Percentiles rank a stretch among this genome's conserved stretches.
Evolutionary conservation across 2,888 invertebrate genomes (phyloP).

Genomic region (Himalopsyche tibetana): DNA sequence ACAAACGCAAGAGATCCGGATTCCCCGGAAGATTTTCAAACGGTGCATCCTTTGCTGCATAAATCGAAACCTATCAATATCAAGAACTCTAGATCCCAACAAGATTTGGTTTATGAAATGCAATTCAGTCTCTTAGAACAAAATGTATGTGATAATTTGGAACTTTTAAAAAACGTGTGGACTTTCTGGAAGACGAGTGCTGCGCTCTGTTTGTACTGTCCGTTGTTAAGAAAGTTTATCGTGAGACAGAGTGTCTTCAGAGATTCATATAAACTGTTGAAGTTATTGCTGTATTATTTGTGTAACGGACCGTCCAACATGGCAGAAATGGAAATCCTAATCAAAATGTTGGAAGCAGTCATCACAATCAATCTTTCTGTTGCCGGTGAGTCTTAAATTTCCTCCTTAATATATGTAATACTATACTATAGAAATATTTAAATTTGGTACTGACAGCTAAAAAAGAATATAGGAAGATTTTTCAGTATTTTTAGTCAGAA

Average conservation of each 20-base stretch:
- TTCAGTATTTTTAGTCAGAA: no score
- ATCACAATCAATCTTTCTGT: constrained; percentile 74
- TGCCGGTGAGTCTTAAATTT: constrained; percentile 70
- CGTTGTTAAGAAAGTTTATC: constrained; percentile 75
- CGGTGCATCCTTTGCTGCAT: background rate
- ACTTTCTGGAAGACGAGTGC: constrained; percentile 77
- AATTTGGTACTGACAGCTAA: no score
- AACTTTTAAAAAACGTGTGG: constrained; percentile 72
- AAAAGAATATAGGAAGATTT: no score
- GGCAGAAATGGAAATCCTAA: constrained; percentile 69
- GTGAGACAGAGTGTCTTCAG: constrained; percentile 71
- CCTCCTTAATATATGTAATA: no score
- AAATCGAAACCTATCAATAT: constrained; percentile 61
- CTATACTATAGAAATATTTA: no score
- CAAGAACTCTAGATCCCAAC: constrained; percentile 47
- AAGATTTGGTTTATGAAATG: constrained; percentile 51
- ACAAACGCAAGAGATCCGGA: constrained; percentile 17
- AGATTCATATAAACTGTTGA: constrained; percentile 72
- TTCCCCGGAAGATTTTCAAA: constrained; percentile 35
- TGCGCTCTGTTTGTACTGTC: constrained; percentile 76
- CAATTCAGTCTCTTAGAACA: constrained; percentile 66
- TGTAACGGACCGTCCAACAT: constrained; percentile 67
- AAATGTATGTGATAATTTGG: constrained; percentile 69
- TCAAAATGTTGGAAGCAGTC: constrained; percentile 73
- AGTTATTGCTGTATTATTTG: constrained; percentile 70